Base-by-base conservation (phyloP, 2,797 vertebrate genomes). In the Nannoperca australis region DNA sequence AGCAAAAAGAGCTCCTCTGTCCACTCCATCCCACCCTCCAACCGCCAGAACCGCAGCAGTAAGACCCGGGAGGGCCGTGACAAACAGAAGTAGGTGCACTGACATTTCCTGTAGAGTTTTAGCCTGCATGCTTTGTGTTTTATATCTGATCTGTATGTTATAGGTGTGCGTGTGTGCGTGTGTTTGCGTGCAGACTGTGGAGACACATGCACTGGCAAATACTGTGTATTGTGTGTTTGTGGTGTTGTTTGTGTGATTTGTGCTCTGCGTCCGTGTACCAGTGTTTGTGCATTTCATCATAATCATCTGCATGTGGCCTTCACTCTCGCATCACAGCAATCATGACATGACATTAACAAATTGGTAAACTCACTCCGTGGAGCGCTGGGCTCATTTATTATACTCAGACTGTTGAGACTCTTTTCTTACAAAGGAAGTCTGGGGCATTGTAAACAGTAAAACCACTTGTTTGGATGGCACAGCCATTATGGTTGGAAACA, bases 1-100 rank as follows among this genome's bases (percentile, higher is more conserved):
- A 99, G 98, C 96, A 99, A 99, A 96, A 99, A 99, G 94, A 99
- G 98, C 89, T 97, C 98, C 38, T 99, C 98, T 0, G 95, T 97
- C 70, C 98, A 99, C 96, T 99, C 98, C 65, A 97, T 99, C 95
- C 96, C 97, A 0, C 94, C 97, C 5, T 91, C 94, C 74, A 98
- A 97, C 94, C 94, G 98, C 83, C 97, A 95, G 81, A 98, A 97
- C 94, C 97, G 98, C 93, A 96, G 97, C 92, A 95, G 96, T 89
- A 99, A 99, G 95, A 95, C 94, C 87, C 96, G 98, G 87, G 98
- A 99, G 86, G 91, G 96, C 61, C 95, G 98, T 34, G 98, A 99
- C 93, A 99, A 99, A 97, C 98, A 99, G 96, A 99, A 99, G 98
- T 99, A 98, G 0, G 87, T 88, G 58, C 60, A 4, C 27, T 56